Percentiles rank a stretch among this genome's conserved stretches.
Evolutionary conservation across 1,140 invertebrate genomes (phyloP).

Genomic region (Ruditapes philippinarum): DNA sequence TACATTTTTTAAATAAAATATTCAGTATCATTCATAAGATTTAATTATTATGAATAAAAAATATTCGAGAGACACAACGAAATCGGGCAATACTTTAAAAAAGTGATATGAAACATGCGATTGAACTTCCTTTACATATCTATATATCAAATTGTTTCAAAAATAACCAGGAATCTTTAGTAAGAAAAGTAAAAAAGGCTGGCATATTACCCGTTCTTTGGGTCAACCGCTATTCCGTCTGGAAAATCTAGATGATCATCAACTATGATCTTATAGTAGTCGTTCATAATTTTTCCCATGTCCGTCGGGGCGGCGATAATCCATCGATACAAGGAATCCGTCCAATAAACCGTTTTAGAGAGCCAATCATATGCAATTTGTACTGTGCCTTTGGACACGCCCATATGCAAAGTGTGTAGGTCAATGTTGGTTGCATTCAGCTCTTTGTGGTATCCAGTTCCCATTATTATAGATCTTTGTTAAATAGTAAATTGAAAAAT

Average conservation of each 20-base stretch:
- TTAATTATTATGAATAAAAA: no score
- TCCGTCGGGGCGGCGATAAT: neutral
- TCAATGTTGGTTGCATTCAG: neutral
- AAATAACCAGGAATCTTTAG: no score
- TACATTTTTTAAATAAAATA: no score
- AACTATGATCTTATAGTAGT: neutral
- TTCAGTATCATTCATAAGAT: no score
- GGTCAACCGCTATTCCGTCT: neutral
- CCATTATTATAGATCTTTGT: neutral
- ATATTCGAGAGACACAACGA: no score
- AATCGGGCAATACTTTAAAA: no score
- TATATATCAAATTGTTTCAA: no score
- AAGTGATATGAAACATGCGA: no score
- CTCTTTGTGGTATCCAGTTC: neutral
- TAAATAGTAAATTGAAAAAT: no score
- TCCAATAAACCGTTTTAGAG: conserved; percentile 19
- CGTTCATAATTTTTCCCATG: neutral
- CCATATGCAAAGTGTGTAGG: neutral
- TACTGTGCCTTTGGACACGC: neutral
- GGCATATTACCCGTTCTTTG: neutral
- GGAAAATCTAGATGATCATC: neutral
- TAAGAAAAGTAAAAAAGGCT: no score
- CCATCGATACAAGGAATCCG: conserved; percentile 13
- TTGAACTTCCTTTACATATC: no score
- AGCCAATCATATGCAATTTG: conserved; percentile 18